These are phyloP conservation scores for Limulus polyphemus DNA, from an alignment of 2,888 invertebrate species.

Conservation along the genomic window DNA sequence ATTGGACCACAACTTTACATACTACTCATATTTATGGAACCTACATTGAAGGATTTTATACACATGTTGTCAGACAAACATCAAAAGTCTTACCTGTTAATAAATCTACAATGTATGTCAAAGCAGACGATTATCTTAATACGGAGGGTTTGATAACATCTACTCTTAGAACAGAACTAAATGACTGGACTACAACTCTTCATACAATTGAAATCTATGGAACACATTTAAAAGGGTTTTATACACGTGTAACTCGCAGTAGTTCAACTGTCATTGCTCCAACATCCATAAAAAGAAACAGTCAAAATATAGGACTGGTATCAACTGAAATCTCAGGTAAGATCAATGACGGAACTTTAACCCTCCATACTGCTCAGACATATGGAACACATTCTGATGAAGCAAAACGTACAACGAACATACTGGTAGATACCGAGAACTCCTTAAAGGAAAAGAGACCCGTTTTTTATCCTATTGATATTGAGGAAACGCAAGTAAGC, in stretches of 20 bases:
- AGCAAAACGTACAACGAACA: conserved; percentile 14
- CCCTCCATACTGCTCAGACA: conserved; percentile 24
- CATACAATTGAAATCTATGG: conserved; percentile 21
- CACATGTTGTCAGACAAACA: conserved; percentile 24
- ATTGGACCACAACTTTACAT: conserved; percentile 18
- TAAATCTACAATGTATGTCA: no score
- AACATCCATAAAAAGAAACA: conserved; percentile 6
- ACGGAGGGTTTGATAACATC: conserved; percentile 19
- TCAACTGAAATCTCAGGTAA: conserved; percentile 21
- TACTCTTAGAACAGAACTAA: conserved; percentile 21
- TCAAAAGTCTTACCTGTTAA: conserved; percentile 11
- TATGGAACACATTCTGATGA: conserved; percentile 18
- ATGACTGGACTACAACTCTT: conserved; percentile 23
- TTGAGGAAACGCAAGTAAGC: no score
- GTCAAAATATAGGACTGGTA: conserved; percentile 14
- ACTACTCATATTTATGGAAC: conserved; percentile 25
- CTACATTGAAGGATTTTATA: conserved; percentile 25
- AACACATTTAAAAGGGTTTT: conserved; percentile 23
- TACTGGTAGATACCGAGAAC: background rate
- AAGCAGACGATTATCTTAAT: no score
- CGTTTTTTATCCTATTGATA: no score
- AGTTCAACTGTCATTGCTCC: conserved; percentile 14
- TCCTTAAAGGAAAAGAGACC: no score
- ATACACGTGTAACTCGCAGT: conserved; percentile 23
- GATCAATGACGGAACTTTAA: conserved; percentile 14